Evolutionary conservation across 2,797 vertebrate genomes (phyloP).

Genomic region (Anniella stebbinsi): DNA sequence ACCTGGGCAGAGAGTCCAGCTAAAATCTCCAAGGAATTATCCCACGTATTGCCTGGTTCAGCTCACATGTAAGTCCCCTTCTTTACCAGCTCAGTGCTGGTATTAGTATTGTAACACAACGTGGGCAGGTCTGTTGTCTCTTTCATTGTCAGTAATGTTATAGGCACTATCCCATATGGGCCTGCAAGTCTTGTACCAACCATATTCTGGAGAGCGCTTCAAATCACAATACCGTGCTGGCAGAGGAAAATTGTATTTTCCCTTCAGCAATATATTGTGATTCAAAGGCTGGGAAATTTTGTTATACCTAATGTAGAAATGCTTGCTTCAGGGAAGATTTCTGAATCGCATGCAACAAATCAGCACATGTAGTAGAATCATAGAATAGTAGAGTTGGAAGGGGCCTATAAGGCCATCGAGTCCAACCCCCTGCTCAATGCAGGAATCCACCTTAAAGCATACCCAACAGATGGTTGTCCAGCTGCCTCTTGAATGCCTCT

Average conservation of each 20-base stretch:
- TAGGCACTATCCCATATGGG: background rate
- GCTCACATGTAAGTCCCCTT: background rate
- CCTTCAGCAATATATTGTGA: background rate
- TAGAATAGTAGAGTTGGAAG: too few species aligned
- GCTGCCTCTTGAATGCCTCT: too few species aligned
- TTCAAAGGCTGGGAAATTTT: background rate
- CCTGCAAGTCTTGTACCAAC: background rate
- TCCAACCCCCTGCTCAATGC: too few species aligned
- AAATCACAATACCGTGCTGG: background rate
- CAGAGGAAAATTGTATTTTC: background rate
- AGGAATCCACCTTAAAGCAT: too few species aligned
- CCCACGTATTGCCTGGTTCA: background rate
- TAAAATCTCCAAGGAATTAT: background rate
- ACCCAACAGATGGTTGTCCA: too few species aligned
- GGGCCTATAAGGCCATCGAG: too few species aligned
- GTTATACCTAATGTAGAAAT: background rate
- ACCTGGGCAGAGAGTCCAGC: background rate
- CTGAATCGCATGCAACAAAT: background rate
- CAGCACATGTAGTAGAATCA: background rate
- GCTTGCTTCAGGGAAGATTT: background rate
- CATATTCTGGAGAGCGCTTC: background rate
- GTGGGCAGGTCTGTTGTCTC: background rate
- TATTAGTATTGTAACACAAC: background rate
- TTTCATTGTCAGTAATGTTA: background rate
- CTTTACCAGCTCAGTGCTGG: background rate